Evolutionary conservation across 2,797 vertebrate species (phyloP), one percentile per base, ranked within the genome.

Genomic region (Margarornis squamiger): DNA sequence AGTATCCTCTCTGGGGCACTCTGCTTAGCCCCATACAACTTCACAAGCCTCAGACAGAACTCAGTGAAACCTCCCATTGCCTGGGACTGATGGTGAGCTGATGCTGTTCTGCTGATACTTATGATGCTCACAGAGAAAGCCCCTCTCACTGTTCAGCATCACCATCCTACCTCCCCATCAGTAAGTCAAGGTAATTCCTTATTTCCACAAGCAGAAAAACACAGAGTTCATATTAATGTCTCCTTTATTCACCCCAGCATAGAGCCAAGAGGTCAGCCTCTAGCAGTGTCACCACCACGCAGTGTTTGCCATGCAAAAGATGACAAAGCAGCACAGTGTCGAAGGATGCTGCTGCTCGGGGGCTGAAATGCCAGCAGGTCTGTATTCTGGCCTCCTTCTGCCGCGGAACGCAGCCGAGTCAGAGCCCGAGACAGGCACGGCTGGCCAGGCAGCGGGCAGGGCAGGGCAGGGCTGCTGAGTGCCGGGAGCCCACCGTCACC

Each of bases 71-170:
- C n/a, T 15, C 39, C 45, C 32, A 23, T 1, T n/a, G 36, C 29
- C 36, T 39, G 5, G 2, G 23, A 36, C 11, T 9, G 23, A 45
- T 1, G 7, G 36, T 13, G 58, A 84, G 51, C 24, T 43, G 58
- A 39, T 12, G 12, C 21, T 29, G 30, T n/a, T 36, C 51, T 67
- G 51, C 51, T 38, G 9, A 8, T 51, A 61, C 21, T 24, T 24
- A 18, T 0, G 1, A 48, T 4, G 6, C 14, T 43, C 26, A 22
- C 20, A 63, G 41, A 10, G 6, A 89, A 86, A 1, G 5, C 8
- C 48, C 4, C 59, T 62, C 43, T 61, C 16, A 9, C 29, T 4
- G 2, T 1, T 22, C 17, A 7, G 13, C 54, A 81, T 16, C 54
- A 45, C 26, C 29, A 20, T 9, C 55, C 46, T 29, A 13, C 23